Evolutionary conservation across 2,888 invertebrate species (phyloP), one percentile per base, ranked within the genome.

Genomic region (Parapristionchus giblindavisi): DNA sequence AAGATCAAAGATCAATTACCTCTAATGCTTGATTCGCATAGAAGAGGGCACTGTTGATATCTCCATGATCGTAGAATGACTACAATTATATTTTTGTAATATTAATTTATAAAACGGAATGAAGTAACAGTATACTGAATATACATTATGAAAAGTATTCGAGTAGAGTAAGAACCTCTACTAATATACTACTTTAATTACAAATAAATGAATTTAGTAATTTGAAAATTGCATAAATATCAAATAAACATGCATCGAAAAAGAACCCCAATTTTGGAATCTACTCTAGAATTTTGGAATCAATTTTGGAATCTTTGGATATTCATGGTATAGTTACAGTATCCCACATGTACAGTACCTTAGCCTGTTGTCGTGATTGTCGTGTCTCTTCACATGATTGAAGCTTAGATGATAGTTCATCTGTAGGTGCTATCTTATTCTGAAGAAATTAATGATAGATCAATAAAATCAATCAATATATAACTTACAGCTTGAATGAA

Each of bases 21-120:
- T 87, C 87, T 17, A 88, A 78, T n/a, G 83, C 85, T 56, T 84
- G 76, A 63, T 80, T 82, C n/a, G 94, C 88, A 63, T 92, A 87
- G 61, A 91, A 89, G 91, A 94, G 92, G 1, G 93, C 92, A 76
- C 91, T 90, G 76, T 90, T 88, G 88, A 90, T 90, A 86, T 92
- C 91, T 21, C 79, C 79, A 4, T 66, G 36, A 1, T 78, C 77
- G 52, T 76, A 78, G 27, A 78, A 76, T 2, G 60, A 51, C 56
- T 78, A 76, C 48, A 56, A 56, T 5, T 14, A 3, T 17, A 43
- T 43, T 14, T n/a, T n/a, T n/a, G 17, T 17, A 43, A 43, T 8
- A 43, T 8, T 43, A 14, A 14, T 43, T 17, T 43, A 43, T 14
- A 17, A 43, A 43, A 43, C 17, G 17, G 17, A 17, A 43, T 14